Conservation (phyloP, 2,113 vertebrate genomes). For the Ptychochromis oligacanthus region DNA sequence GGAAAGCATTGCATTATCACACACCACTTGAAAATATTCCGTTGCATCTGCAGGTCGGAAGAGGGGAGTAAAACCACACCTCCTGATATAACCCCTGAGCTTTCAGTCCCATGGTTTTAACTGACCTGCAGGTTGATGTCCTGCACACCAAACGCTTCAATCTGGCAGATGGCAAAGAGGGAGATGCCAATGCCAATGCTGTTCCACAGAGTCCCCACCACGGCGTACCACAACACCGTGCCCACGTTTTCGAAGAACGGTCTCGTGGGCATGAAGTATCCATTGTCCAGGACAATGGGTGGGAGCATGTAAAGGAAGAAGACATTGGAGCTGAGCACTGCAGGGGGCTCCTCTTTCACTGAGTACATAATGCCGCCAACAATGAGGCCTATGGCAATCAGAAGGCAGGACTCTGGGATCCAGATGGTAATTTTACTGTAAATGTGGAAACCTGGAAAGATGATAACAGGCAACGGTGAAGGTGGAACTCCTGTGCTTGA, state of each 20-base stretch:
- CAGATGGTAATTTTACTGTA: conserved; percentile 92
- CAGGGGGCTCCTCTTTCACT: conserved; percentile 89
- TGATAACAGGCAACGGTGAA: not conserved
- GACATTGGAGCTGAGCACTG: conserved; percentile 88
- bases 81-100: not conserved
- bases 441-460: conserved; percentile 88
- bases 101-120: not conserved
- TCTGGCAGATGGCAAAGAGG: conserved; percentile 90
- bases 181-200: conserved; percentile 90
- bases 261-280: conserved; percentile 94
- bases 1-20: no score
- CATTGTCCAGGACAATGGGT: conserved; percentile 89
- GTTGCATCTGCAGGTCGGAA: no score
- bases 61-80: no score
- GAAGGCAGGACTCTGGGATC: conserved; percentile 93
- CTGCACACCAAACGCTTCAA: conserved; percentile 86
- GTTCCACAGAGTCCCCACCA: conserved; percentile 94
- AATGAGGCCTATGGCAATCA: conserved; percentile 91
- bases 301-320: conserved; percentile 96
- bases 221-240: conserved; percentile 92
- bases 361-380: conserved; percentile 92
- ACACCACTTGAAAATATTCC: no score
- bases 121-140: conserved; percentile 87
- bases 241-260: conserved; percentile 94
- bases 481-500: no score